Evolutionary conservation across 1,140 invertebrate genomes (phyloP), one percentile per base, ranked within the genome.

Genomic region (Diorhabda sublineata): DNA sequence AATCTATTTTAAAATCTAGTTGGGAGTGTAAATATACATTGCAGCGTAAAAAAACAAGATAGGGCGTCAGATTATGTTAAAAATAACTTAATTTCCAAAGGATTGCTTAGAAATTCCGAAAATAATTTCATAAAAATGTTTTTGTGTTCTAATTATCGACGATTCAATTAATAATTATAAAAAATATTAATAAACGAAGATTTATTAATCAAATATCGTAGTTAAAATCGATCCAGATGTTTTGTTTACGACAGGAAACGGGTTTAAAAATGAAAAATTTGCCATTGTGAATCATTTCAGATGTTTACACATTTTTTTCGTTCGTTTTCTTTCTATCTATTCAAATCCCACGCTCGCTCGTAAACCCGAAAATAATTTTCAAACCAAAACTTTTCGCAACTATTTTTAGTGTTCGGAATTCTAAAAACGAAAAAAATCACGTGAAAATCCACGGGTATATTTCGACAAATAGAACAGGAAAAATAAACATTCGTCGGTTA

Each of bases 271-370:
- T n/a, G 47, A 3, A 52, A 52, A 52, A 52, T 52, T n/a, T 8
- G n/a, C 47, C 47, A 52, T n/a, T 52, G n/a, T 52, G 47, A 52
- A 52, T 52, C 47, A 52, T 4, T 52, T 52, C 47, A 2, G n/a
- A 52, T 52, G 47, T 52, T 52, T 52, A 52, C 47, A 52, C 6
- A n/a, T 52, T 52, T 52, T 52, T 52, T 52, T 52, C 47, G 47
- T 8, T 26, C 6, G 47, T 52, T 52, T 52, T 52, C n/a, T 52
- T 52, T n/a, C 6, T 8, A 52, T 52, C n/a, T 3, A 6, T 52
- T 52, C 6, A 52, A 6, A 52, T 8, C 47, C 47, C n/a, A 52
- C 47, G n/a, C 47, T 3, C 6, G 47, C 47, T 26, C 26, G n/a
- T 52, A 52, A 52, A 52, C 47, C 26, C 47, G n/a, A 52, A 52